Conservation (phyloP, 2,113 vertebrate genomes). For the Phyllostomus discolor region DNA sequence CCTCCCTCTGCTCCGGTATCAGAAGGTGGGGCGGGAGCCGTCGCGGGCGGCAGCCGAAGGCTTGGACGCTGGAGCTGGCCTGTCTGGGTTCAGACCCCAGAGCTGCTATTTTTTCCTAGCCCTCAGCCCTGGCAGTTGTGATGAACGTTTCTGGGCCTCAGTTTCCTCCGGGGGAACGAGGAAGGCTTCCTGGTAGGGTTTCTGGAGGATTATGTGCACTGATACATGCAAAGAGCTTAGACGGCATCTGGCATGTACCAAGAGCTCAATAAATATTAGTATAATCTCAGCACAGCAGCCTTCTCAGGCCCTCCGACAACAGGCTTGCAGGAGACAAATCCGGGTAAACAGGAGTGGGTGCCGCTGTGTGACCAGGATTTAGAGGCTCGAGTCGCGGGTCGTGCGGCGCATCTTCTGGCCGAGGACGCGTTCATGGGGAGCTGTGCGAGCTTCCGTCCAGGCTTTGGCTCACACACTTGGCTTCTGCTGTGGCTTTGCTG, state of each 20-base stretch:
- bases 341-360: neutral
- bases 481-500: neutral
- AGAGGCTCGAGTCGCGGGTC: neutral
- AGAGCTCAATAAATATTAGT: constrained; percentile 59
- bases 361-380: neutral
- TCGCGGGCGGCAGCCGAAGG: neutral
- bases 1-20: neutral
- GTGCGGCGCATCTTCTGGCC: rapidly evolving
- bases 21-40: neutral
- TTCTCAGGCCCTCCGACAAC: neutral
- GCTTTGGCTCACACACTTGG: neutral
- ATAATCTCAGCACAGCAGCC: constrained; percentile 15
- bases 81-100: neutral
- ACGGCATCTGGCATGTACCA: neutral
- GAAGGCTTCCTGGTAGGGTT: neutral
- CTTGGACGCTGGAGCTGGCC: neutral
- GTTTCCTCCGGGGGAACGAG: neutral
- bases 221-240: constrained; percentile 39
- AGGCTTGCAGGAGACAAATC: neutral
- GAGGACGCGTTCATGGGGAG: rapidly evolving
- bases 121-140: neutral
- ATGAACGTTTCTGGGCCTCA: constrained; percentile 24
- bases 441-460: neutral
- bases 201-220: constrained; percentile 41
- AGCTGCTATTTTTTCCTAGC: neutral